Base-by-base conservation (phyloP, 2,888 invertebrate species). In the Mylabris sibirica region DNA sequence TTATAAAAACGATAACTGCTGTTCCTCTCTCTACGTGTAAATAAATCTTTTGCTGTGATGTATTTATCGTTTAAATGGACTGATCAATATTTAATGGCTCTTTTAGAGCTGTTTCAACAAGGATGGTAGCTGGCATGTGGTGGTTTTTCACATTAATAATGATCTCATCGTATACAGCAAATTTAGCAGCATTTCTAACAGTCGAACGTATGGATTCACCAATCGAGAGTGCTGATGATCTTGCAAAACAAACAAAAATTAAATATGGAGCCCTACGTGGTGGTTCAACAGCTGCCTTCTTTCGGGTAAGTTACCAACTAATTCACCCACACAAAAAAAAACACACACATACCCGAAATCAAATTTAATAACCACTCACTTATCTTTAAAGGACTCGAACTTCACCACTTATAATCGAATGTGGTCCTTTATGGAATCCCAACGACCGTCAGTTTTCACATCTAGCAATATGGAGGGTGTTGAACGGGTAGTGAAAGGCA, bases 151-250 rank as follows among this genome's bases (percentile, higher is more conserved):
- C 95, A 0, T 86, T 97, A 61, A 97, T 97, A 79, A 96, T 98
- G 94, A 96, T 97, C 76, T 96, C 97, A 0, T 97, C 97, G 8
- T 98, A 98, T 85, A 98, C 98, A 22, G 98, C 97, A 65, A 98
- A 98, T 86, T 87, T 98, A 78, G 97, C 97, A 60, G 97, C 97
- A 9, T 97, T 97, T 82, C 87, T 98, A 4, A 97, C 98, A 0
- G 95, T 95, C 17, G 96, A 95, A 81, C 88, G 96, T 77, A 96
- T 97, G 95, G 96, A 96, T 77, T 94, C 94, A 11, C 96, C 98
- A 1, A 98, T 99, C 67, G 96, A 97, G 83, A 95, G 94, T 79
- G 97, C 96, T 0, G 98, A 98, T 81, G 98, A 98, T 84, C 88
- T 99, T 64, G 96, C 97, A 26, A 96, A 95, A 81, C 99, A 99